phyloP scores from a whole-genome alignment of 2,888 invertebrate genomes.

The Heliconius ismenius region DNA sequence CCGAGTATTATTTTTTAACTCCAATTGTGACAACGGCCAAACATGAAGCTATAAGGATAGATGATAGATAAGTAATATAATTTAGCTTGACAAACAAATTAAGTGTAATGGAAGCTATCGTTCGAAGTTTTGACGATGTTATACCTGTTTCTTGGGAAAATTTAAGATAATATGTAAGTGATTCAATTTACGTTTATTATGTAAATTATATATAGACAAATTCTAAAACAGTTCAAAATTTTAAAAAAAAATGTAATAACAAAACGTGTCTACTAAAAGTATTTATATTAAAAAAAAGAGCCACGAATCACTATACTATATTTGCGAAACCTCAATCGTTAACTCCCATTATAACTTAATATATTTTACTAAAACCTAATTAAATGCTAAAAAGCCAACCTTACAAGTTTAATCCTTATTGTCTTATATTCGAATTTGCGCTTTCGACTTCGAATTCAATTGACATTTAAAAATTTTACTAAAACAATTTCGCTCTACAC shows the following conservation, averaged over 20 bases:
- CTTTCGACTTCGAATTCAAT: constrained; percentile 18
- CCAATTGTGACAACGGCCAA: neutral
- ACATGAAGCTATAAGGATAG: neutral
- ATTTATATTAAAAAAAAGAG: too few relatives aligned
- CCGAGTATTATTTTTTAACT: constrained; percentile 19
- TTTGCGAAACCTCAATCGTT: neutral
- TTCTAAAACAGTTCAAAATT: neutral
- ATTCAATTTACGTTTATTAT: too few relatives aligned
- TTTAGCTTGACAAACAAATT: neutral
- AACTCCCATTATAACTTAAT: neutral
- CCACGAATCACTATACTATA: too few relatives aligned
- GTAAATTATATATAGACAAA: neutral
- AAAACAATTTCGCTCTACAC: constrained; percentile 34
- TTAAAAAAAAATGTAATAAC: neutral
- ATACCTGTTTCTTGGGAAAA: neutral
- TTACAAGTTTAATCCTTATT: constrained; percentile 32
- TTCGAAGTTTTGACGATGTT: neutral
- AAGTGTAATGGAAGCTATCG: neutral
- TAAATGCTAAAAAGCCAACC: constrained; percentile 32
- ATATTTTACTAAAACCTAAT: constrained; percentile 23
- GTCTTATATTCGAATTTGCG: constrained; percentile 16
- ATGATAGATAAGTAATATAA: neutral
- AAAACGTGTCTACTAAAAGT: too few relatives aligned
- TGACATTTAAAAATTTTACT: constrained; percentile 32
- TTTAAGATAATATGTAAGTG: too few relatives aligned